A percentile compares a stretch with the other conserved stretches of the same genome.
Conservation (phyloP, 2,888 invertebrate species). For the Toxonevra muliebris region DNA sequence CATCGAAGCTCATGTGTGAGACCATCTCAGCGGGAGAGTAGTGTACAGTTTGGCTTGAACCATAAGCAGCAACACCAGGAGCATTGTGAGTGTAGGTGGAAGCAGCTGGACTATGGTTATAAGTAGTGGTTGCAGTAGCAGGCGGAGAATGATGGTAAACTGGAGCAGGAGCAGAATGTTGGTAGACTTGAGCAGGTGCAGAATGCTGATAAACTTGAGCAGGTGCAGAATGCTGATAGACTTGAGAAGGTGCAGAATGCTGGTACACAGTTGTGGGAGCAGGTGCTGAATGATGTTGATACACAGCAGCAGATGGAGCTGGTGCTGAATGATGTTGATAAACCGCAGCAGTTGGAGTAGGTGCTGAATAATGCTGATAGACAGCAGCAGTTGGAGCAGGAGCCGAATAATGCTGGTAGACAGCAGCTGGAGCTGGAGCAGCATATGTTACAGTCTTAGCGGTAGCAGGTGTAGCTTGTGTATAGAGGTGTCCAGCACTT, state of each 20-base stretch:
- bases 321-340: conserved; percentile 21
- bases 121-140: conserved; percentile 38
- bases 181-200: conserved; percentile 33
- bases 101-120: conserved; percentile 49
- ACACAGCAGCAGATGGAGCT: conserved; percentile 21
- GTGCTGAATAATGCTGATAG: conserved; percentile 21
- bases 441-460: conserved; percentile 23
- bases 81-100: conserved; percentile 61
- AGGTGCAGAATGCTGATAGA: conserved; percentile 39
- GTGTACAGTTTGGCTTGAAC: conserved; percentile 63
- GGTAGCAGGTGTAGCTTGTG: conserved; percentile 39
- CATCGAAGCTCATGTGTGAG: conserved; percentile 73
- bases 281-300: conserved; percentile 22
- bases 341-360: conserved; percentile 22
- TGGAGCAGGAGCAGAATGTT: conserved; percentile 39
- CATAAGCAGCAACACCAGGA: conserved; percentile 55
- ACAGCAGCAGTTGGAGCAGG: conserved; percentile 44
- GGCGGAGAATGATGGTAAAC: conserved; percentile 39
- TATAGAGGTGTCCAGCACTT: conserved; percentile 26
- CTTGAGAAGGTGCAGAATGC: conserved; percentile 51
- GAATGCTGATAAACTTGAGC: conserved; percentile 30
- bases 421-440: conserved; percentile 21
- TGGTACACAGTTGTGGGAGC: conserved; percentile 47
- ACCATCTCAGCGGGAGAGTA: conserved; percentile 70
- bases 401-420: not conserved